A percentile compares a stretch with the other conserved stretches of the same genome.
Evolutionary conservation across 2,113 vertebrate genomes (phyloP).

Genomic region (Hippopotamus amphibius): DNA sequence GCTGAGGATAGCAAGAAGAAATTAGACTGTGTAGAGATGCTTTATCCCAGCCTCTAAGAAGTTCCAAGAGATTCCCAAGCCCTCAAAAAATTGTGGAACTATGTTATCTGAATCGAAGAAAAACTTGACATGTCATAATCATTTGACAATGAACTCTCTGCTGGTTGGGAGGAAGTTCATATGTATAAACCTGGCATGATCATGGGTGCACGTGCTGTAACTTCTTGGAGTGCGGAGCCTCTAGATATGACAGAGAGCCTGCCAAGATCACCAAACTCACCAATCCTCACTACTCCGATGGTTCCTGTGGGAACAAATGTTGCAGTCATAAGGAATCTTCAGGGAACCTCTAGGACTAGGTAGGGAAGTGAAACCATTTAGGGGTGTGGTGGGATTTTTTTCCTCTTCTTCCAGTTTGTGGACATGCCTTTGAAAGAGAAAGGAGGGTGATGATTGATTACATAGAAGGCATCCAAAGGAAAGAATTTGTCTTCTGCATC

Average conservation of each 20-base stretch:
- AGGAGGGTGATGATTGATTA: neutral
- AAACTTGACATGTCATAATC: neutral
- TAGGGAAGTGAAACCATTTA: neutral
- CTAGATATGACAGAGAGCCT: neutral
- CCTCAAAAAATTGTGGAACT: neutral
- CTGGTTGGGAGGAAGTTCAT: neutral
- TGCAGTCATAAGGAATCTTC: neutral
- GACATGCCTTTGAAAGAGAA: neutral
- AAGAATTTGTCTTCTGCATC: neutral
- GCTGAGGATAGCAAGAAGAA: neutral
- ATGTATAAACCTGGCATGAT: neutral
- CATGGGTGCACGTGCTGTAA: neutral
- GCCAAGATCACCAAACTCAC: neutral
- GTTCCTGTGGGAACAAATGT: neutral
- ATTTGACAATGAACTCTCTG: neutral
- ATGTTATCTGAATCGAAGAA: neutral
- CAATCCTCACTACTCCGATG: rapidly evolving
- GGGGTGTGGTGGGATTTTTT: neutral
- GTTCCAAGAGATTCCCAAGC: neutral
- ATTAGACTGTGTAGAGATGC: neutral
- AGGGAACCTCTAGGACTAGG: neutral
- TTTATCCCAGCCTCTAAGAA: neutral
- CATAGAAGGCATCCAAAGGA: neutral
- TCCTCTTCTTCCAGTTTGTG: neutral
- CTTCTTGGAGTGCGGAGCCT: neutral